These are phyloP conservation scores for Lepidocyrtoides sp. DNA, from an alignment of 2,888 invertebrate species.

Conservation along the genomic window DNA sequence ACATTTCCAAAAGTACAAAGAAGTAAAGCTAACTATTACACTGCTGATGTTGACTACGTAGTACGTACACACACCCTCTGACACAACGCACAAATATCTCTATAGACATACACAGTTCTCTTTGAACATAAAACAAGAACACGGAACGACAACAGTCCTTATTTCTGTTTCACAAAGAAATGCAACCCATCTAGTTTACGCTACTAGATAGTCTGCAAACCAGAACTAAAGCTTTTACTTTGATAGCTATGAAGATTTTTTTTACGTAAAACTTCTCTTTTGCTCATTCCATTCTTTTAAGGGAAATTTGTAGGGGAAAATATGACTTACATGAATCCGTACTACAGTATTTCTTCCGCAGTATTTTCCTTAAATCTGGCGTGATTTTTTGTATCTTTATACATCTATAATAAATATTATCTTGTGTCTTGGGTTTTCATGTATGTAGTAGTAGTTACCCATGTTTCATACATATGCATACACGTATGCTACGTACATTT, in stretches of 20 bases:
- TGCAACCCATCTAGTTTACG: conserved; percentile 59
- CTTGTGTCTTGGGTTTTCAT: neutral
- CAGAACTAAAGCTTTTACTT: neutral
- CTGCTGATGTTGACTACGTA: too few species aligned
- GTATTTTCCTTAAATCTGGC: conserved; percentile 30
- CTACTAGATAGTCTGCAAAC: conserved; percentile 3
- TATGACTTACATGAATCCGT: neutral
- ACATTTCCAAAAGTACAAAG: conserved; percentile 58
- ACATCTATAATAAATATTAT: conserved; percentile 32
- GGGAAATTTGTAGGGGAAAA: conserved; percentile 8
- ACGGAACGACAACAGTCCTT: conserved; percentile 38
- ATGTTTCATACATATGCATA: neutral
- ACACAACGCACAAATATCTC: too few species aligned
- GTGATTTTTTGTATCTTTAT: conserved; percentile 44
- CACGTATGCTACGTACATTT: neutral
- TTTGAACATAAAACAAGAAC: conserved; percentile 20
- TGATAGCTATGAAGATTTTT: neutral
- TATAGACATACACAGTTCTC: too few species aligned
- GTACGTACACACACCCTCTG: too few species aligned
- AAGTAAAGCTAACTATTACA: conserved; percentile 40
- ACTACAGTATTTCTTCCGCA: conserved; percentile 2
- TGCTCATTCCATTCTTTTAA: conserved; percentile 36
- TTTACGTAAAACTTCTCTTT: conserved; percentile 54
- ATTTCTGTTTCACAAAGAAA: conserved; percentile 32
- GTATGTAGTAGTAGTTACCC: too few species aligned